Percentiles rank a stretch among this genome's conserved stretches.
These are phyloP conservation scores for Rhincodon typus DNA, from an alignment of 2,797 vertebrate genomes.

Conservation along the genomic window DNA sequence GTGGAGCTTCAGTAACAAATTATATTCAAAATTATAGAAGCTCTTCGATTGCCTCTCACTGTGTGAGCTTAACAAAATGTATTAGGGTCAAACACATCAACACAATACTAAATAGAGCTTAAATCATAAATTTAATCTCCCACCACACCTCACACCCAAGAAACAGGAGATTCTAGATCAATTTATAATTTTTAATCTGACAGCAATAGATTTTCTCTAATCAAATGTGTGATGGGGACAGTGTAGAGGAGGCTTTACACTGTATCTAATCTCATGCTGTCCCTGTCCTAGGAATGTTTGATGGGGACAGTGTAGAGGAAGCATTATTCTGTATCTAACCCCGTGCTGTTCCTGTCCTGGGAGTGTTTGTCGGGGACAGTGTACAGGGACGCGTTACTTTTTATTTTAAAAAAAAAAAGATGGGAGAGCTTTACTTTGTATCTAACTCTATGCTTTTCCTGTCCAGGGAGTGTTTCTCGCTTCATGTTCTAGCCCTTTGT, in stretches of 20 bases:
- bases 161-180: not conserved
- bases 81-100: not conserved
- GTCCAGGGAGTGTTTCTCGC: not conserved
- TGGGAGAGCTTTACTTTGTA: not conserved
- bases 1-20: not conserved
- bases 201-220: not conserved
- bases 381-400: no score
- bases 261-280: not conserved
- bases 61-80: not conserved
- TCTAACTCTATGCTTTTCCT: not conserved
- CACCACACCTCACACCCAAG: not conserved
- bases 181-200: not conserved
- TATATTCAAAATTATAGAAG: not conserved
- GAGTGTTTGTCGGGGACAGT: no score
- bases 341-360: no score
- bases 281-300: not conserved
- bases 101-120: no score
- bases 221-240: not conserved
- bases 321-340: no score
- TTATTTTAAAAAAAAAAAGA: no score
- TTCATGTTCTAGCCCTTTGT: not conserved
- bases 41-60: not conserved
- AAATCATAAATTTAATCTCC: no score
- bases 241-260: not conserved
- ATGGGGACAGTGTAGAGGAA: no score